phyloP scores from a whole-genome alignment of 2,113 vertebrate species.

The Saguinus midas region DNA sequence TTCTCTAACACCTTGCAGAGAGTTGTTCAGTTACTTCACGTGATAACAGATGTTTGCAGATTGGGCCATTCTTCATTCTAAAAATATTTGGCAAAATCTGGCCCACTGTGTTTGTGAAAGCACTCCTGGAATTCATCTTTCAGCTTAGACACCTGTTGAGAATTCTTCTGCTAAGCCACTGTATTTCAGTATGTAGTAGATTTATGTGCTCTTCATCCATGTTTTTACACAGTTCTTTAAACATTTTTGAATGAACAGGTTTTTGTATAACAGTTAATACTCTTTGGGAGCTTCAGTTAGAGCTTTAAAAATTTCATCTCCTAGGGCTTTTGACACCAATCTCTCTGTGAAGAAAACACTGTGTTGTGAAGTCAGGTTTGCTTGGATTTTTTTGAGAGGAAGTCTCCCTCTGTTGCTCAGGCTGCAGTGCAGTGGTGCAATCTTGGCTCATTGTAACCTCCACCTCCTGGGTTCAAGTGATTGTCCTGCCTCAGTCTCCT shows the following conservation, averaged over 20 bases:
- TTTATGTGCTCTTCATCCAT: background rate
- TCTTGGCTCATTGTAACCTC: too few relatives aligned
- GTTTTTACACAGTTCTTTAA: background rate
- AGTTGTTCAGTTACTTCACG: background rate
- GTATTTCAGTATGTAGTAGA: background rate
- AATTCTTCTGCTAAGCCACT: background rate
- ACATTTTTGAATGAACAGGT: background rate
- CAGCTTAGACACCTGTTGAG: background rate
- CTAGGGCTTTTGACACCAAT: background rate
- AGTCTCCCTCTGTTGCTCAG: too few relatives aligned
- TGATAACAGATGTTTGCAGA: background rate
- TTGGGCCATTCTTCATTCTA: background rate
- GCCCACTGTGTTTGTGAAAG: background rate
- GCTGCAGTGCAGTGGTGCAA: too few relatives aligned
- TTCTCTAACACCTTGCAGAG: background rate
- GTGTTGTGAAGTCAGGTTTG: background rate
- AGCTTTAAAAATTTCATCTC: background rate
- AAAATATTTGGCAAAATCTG: background rate
- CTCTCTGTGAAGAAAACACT: background rate
- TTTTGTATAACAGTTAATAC: constrained; percentile 3
- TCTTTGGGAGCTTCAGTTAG: background rate
- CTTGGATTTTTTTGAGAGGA: background rate
- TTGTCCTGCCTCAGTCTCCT: too few relatives aligned
- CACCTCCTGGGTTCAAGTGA: too few relatives aligned
- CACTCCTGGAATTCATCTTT: background rate